A percentile compares a stretch with the other conserved stretches of the same genome.
Evolutionary conservation across 2,797 vertebrate species (phyloP).

Genomic region (Tamandua tetradactyla): DNA sequence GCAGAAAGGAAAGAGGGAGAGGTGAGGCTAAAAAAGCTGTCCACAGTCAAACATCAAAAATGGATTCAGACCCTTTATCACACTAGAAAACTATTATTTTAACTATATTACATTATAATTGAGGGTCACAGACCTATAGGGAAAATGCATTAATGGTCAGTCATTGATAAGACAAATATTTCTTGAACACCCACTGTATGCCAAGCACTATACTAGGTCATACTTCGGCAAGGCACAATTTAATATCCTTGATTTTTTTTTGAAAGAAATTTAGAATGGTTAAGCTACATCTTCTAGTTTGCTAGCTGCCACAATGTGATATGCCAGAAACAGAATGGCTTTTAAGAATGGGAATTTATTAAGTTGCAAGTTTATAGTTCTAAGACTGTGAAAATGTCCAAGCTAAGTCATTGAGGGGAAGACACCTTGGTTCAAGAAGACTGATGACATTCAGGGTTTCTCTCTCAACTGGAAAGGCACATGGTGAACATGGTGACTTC

Average conservation of each 20-base stretch:
- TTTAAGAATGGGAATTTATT: too few species aligned
- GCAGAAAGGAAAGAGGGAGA: background rate
- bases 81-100: background rate
- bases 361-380: too few species aligned
- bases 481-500: too few species aligned
- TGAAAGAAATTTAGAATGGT: background rate
- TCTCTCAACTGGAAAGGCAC: too few species aligned
- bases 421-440: too few species aligned
- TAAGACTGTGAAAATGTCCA: too few species aligned
- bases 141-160: background rate
- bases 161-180: background rate
- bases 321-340: too few species aligned
- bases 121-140: background rate
- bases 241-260: background rate
- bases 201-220: background rate
- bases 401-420: too few species aligned
- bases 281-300: too few species aligned
- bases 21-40: background rate
- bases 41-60: background rate
- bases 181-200: background rate
- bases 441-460: too few species aligned
- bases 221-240: background rate
- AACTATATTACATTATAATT: background rate
- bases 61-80: background rate
- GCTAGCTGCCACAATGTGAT: too few species aligned